phyloP scores from a whole-genome alignment of 2,797 vertebrate genomes.

The Pterois miles region DNA sequence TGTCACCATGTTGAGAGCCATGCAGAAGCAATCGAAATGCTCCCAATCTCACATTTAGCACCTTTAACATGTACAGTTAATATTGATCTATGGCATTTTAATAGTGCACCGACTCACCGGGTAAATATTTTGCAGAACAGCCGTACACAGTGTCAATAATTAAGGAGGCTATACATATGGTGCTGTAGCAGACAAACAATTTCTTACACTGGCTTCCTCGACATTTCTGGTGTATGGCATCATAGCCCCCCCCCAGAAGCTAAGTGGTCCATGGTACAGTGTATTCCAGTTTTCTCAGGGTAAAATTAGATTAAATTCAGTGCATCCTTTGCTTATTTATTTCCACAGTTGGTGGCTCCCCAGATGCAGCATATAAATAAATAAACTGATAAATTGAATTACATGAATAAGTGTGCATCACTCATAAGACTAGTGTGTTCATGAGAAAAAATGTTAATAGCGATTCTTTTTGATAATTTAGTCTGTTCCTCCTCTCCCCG shows the following conservation, averaged over 20 bases:
- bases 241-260: not conserved
- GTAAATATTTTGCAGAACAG: constrained; percentile 6
- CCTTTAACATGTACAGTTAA: constrained; percentile 13
- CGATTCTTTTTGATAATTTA: not conserved
- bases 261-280: constrained; percentile 3
- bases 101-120: not conserved
- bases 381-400: constrained; percentile 31
- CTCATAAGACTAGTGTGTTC: not conserved
- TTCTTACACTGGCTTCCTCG: not conserved
- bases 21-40: not conserved
- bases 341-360: constrained; percentile 15
- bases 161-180: not conserved
- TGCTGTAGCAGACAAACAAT: not conserved
- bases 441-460: constrained; percentile 4
- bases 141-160: not conserved
- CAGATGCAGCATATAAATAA: constrained; percentile 28
- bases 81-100: constrained; percentile 35
- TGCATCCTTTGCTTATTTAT: constrained; percentile 5
- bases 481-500: not conserved
- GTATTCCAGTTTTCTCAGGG: not conserved
- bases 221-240: not conserved
- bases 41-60: not conserved
- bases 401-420: constrained; percentile 23
- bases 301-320: constrained; percentile 30
- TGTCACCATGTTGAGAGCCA: not conserved